A percentile compares a stretch with the other conserved stretches of the same genome.
phyloP scores from a whole-genome alignment of 2,888 invertebrate genomes.

The Aproaerema taeniolella region DNA sequence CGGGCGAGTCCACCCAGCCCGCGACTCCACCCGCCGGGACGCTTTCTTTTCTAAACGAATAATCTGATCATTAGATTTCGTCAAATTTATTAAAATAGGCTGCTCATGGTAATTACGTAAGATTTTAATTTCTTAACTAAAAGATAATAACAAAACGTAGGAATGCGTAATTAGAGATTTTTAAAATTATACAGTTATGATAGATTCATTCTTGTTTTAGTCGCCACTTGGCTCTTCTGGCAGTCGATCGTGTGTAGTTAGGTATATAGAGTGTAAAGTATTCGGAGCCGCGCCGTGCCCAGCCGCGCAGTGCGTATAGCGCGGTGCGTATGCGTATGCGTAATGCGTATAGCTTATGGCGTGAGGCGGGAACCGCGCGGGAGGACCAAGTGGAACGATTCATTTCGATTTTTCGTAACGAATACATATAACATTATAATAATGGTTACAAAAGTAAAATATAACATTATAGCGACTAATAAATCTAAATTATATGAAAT shows the following conservation, averaged over 20 bases:
- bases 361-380: constrained; percentile 19
- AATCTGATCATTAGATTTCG: constrained; percentile 71
- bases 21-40: constrained; percentile 36
- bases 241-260: constrained; percentile 20
- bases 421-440: constrained; percentile 77
- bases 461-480: constrained; percentile 77
- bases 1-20: constrained; percentile 13
- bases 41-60: constrained; percentile 65
- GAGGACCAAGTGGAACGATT: constrained; percentile 47
- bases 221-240: constrained; percentile 46
- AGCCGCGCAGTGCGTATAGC: constrained; percentile 15
- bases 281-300: constrained; percentile 13
- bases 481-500: constrained; percentile 78
- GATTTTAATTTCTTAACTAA: constrained; percentile 76
- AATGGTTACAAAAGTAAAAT: constrained; percentile 77
- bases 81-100: constrained; percentile 75
- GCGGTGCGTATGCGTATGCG: no score
- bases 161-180: constrained; percentile 76
- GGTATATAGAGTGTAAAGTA: constrained; percentile 9
- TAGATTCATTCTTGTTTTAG: constrained; percentile 63
- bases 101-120: constrained; percentile 75
- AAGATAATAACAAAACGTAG: constrained; percentile 76
- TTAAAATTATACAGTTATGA: constrained; percentile 77
- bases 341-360: constrained; percentile 13
- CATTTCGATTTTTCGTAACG: constrained; percentile 71